Evolutionary conservation across 2,113 vertebrate genomes (phyloP).

Genomic region (Hystrix cristata): DNA sequence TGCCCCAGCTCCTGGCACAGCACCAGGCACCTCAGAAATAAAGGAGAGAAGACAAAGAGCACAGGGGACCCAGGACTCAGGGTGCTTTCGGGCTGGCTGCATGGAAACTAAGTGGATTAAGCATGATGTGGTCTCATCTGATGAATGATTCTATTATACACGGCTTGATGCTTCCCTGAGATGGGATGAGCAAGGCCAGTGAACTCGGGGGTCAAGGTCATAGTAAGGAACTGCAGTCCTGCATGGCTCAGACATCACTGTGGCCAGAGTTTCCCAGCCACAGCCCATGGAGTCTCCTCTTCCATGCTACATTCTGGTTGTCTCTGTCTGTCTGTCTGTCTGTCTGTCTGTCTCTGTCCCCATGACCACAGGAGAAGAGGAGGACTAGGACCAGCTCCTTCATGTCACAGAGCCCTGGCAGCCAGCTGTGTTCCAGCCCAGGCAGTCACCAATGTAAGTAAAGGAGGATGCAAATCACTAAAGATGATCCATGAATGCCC

Average conservation of each 20-base stretch:
- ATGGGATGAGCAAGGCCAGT: rapidly evolving
- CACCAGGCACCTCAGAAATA: neutral
- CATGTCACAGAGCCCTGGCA: neutral
- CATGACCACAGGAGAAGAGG: neutral
- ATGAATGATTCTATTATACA: neutral
- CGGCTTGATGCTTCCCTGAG: neutral
- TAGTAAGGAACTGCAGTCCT: neutral
- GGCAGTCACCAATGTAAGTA: rapidly evolving
- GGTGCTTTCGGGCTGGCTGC: neutral
- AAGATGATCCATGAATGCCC: neutral
- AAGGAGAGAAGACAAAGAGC: neutral
- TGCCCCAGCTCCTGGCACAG: neutral
- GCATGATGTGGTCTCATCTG: rapidly evolving
- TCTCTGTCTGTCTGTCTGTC: neutral
- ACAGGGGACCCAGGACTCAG: neutral
- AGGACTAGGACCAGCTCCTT: neutral
- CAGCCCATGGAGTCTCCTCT: neutral
- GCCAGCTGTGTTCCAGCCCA: neutral
- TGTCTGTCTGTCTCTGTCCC: no score
- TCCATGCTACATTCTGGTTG: neutral
- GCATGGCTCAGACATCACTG: neutral
- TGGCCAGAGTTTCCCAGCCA: neutral
- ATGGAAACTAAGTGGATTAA: neutral
- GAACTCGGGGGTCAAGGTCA: neutral
- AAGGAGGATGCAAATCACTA: neutral